A percentile compares a stretch with the other conserved stretches of the same genome.
Evolutionary conservation across 1,140 invertebrate species (phyloP).

Genomic region (Cydia pomonella): DNA sequence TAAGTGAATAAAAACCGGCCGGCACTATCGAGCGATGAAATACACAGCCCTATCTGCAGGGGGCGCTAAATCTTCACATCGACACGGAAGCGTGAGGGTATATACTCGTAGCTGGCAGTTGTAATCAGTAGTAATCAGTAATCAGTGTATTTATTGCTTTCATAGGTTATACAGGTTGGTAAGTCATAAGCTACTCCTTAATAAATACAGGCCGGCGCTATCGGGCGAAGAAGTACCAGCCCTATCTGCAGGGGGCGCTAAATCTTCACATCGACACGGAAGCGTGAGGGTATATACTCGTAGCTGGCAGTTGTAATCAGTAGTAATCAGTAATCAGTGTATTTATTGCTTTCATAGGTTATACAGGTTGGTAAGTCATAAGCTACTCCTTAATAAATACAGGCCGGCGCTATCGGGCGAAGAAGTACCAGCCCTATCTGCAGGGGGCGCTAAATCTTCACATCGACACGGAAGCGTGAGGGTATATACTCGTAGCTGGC

Average conservation of each 20-base stretch:
- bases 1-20: background rate
- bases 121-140: too few relatives aligned
- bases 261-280: constrained; percentile 4
- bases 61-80: constrained; percentile 9
- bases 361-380: too few relatives aligned
- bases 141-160: too few relatives aligned
- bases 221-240: constrained; percentile 4
- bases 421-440: constrained; percentile 2
- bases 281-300: background rate
- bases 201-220: background rate
- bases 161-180: too few relatives aligned
- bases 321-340: too few relatives aligned
- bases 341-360: too few relatives aligned
- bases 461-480: background rate
- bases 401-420: background rate
- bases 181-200: too few relatives aligned
- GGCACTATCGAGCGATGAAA: background rate
- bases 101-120: background rate
- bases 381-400: too few relatives aligned
- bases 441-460: background rate
- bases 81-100: background rate
- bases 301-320: too few relatives aligned
- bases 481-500: constrained; percentile 3
- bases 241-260: background rate
- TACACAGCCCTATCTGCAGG: background rate